Evolutionary conservation across 2,797 vertebrate genomes (phyloP).

Genomic region (Peromyscus melanophrys): DNA sequence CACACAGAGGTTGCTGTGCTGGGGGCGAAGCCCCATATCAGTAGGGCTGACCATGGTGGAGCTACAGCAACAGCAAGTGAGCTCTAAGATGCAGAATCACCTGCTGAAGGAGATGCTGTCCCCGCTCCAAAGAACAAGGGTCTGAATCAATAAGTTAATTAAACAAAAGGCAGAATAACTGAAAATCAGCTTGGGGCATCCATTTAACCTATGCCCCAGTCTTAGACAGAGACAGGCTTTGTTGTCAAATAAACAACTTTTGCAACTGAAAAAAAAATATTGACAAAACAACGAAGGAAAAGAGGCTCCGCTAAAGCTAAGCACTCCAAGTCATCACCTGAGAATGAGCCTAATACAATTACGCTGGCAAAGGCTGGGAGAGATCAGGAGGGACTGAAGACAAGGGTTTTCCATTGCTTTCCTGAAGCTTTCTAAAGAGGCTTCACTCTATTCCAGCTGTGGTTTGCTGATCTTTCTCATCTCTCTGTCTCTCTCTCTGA

Average conservation of each 20-base stretch:
- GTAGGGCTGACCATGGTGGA: background rate
- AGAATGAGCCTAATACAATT: background rate
- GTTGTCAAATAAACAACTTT: constrained; percentile 28
- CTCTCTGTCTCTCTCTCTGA: too few relatives aligned
- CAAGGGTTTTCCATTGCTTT: background rate
- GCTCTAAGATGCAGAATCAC: background rate
- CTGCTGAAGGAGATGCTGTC: constrained; percentile 16
- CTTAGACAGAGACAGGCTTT: constrained; percentile 32
- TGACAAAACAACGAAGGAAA: constrained; percentile 45
- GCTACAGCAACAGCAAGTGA: background rate
- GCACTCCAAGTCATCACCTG: background rate
- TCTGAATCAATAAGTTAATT: constrained; percentile 56
- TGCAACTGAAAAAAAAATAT: background rate
- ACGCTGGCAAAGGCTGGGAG: background rate
- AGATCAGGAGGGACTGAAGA: background rate
- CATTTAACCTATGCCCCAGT: constrained; percentile 12
- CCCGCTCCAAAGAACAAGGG: background rate
- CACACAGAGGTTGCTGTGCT: background rate
- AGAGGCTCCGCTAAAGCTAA: background rate
- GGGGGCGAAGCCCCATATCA: background rate
- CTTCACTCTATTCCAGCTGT: constrained; percentile 13
- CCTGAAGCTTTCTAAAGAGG: background rate
- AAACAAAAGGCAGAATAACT: constrained; percentile 57
- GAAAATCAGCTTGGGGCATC: constrained; percentile 23
- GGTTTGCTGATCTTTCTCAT: background rate